phyloP scores from a whole-genome alignment of 30 jellyfish, hydroid and myxozoan genomes.

The Rhopilema esculentum region DNA sequence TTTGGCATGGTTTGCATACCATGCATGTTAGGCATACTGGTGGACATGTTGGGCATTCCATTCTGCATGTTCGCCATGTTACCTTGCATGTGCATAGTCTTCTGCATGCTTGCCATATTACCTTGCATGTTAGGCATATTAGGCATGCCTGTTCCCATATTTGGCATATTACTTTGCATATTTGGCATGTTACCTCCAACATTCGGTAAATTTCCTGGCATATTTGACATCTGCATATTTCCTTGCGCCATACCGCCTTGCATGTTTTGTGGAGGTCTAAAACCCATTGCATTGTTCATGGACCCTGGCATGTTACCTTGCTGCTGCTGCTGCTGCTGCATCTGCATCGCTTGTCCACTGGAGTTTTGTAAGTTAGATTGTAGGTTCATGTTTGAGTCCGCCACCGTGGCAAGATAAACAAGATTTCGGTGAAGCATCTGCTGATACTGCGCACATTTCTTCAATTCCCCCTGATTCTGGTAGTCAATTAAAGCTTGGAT shows the following conservation, averaged over 20 bases:
- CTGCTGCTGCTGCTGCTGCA: slow-evolving; percentile 61
- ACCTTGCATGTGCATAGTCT: slow-evolving; percentile 39
- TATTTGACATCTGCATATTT: slow-evolving; percentile 62
- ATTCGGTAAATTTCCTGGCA: slow-evolving; percentile 44
- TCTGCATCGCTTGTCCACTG: slow-evolving; percentile 44
- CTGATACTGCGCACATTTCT: slow-evolving; percentile 95
- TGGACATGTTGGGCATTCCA: not conserved
- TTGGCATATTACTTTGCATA: slow-evolving; percentile 50
- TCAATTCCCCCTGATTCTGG: slow-evolving; percentile 89
- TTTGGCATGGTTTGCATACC: slow-evolving; percentile 8
- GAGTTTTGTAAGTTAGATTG: slow-evolving; percentile 55
- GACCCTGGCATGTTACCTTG: slow-evolving; percentile 47
- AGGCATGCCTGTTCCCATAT: slow-evolving; percentile 43
- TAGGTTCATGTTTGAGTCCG: slow-evolving; percentile 86
- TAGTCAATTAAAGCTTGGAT: slow-evolving; percentile 86
- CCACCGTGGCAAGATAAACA: slow-evolving; percentile 90
- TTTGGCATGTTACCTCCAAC: slow-evolving; percentile 34
- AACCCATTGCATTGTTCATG: slow-evolving; percentile 25
- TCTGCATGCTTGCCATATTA: slow-evolving; percentile 31
- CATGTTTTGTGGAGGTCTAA: slow-evolving; percentile 48
- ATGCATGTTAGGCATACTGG: slow-evolving; percentile 5
- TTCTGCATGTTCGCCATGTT: slow-evolving; percentile 32
- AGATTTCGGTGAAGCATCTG: slow-evolving; percentile 87
- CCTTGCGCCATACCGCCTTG: slow-evolving; percentile 60
- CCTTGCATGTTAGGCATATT: slow-evolving; percentile 47